These are phyloP conservation scores for Indri indri DNA, from an alignment of 2,113 vertebrate species.

Conservation along the genomic window DNA sequence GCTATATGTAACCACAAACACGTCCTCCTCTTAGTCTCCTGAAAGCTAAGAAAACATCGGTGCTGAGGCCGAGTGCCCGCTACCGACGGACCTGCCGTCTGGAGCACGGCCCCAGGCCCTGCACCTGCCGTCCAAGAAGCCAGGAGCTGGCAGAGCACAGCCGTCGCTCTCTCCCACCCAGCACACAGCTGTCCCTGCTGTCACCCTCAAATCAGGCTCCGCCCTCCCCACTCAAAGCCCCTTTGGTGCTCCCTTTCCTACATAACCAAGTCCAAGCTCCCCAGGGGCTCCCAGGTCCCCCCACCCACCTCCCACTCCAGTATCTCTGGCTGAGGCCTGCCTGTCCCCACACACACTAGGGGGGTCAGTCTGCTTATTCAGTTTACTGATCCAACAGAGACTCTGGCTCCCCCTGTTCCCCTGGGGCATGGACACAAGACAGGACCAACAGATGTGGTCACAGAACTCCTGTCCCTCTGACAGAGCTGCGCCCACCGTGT, in stretches of 20 bases:
- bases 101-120: no score
- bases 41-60: neutral
- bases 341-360: no score
- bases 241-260: neutral
- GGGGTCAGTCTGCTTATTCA: neutral
- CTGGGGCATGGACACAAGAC: neutral
- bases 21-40: neutral
- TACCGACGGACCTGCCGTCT: no score
- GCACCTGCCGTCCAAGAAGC: no score
- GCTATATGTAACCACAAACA: fast-evolving
- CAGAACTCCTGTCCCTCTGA: no score
- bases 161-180: neutral
- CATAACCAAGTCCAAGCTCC: neutral
- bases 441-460: neutral
- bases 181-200: neutral
- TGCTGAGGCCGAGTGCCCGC: no score
- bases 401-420: neutral
- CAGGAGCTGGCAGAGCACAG: no score
- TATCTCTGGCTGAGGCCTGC: neutral
- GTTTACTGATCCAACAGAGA: neutral
- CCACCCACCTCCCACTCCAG: neutral
- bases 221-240: neutral
- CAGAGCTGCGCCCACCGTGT: neutral
- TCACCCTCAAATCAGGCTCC: neutral
- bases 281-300: neutral